phyloP scores from a whole-genome alignment of 1,140 invertebrate genomes.

The Tetramorium alpestre region DNA sequence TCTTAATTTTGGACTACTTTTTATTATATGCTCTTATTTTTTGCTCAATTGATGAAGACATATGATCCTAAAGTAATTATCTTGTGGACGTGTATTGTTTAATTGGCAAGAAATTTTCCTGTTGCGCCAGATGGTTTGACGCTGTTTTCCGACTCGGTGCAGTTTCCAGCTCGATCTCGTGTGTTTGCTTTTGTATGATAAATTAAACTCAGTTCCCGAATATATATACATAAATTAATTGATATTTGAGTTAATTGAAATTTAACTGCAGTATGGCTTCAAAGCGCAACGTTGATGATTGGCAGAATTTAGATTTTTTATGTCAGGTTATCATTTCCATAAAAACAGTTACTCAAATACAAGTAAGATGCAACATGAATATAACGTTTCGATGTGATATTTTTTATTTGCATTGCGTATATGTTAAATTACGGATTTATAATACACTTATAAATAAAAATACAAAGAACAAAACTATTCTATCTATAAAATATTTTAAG shows the following conservation, averaged over 20 bases:
- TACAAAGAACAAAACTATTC: background rate
- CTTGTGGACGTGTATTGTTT: constrained; percentile 11
- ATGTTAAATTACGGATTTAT: background rate
- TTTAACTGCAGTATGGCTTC: constrained; percentile 24
- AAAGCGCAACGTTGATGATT: background rate
- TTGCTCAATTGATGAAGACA: background rate
- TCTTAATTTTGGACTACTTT: background rate
- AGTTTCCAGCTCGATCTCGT: constrained; percentile 13
- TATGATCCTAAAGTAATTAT: background rate
- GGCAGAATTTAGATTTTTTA: background rate
- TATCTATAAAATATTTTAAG: background rate
- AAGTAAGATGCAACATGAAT: background rate
- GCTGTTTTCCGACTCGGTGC: constrained; percentile 40
- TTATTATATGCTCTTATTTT: background rate
- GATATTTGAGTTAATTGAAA: constrained; percentile 51
- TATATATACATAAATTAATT: constrained; percentile 43
- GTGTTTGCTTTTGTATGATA: constrained; percentile 35
- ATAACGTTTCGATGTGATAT: background rate
- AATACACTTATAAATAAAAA: background rate
- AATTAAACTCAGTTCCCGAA: constrained; percentile 40
- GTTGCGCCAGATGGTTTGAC: constrained; percentile 39
- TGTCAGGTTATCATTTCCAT: background rate
- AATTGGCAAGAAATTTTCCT: constrained; percentile 52
- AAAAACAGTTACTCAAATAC: background rate
- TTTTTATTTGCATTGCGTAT: background rate